These are phyloP conservation scores for Forbesichthys agassizii DNA, from an alignment of 2,113 vertebrate genomes.

Conservation along the genomic window DNA sequence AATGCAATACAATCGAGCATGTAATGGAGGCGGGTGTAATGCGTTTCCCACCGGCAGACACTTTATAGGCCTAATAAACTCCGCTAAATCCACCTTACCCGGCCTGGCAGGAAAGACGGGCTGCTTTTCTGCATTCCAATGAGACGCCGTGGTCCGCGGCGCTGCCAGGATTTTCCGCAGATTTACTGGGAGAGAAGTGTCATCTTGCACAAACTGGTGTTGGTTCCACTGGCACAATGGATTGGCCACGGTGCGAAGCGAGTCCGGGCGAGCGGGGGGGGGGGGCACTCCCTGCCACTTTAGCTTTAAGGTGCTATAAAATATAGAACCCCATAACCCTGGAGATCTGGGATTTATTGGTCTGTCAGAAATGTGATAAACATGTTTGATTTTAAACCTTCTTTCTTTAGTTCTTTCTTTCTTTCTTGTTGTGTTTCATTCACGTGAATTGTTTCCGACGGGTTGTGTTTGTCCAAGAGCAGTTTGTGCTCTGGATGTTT, in stretches of 20 bases:
- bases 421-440: neutral
- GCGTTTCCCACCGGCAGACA: constrained; percentile 66
- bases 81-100: constrained; percentile 67
- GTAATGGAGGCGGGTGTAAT: constrained; percentile 46
- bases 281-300: constrained; percentile 42
- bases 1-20: constrained; percentile 30
- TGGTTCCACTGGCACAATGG: constrained; percentile 83
- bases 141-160: constrained; percentile 55
- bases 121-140: constrained; percentile 62
- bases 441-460: neutral
- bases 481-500: too few species aligned
- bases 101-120: constrained; percentile 52
- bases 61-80: constrained; percentile 71
- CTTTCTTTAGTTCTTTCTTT: neutral
- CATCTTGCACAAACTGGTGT: constrained; percentile 81
- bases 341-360: constrained; percentile 65
- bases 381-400: constrained; percentile 16
- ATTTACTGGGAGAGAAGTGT: constrained; percentile 83
- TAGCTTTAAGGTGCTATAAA: constrained; percentile 67
- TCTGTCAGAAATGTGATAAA: constrained; percentile 32
- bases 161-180: constrained; percentile 79
- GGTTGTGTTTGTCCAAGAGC: too few species aligned
- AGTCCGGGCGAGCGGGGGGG: constrained; percentile 57
- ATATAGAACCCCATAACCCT: constrained; percentile 63
- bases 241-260: constrained; percentile 80